phyloP scores from a whole-genome alignment of 1,140 invertebrate genomes.

The Aleiodes sp. region DNA sequence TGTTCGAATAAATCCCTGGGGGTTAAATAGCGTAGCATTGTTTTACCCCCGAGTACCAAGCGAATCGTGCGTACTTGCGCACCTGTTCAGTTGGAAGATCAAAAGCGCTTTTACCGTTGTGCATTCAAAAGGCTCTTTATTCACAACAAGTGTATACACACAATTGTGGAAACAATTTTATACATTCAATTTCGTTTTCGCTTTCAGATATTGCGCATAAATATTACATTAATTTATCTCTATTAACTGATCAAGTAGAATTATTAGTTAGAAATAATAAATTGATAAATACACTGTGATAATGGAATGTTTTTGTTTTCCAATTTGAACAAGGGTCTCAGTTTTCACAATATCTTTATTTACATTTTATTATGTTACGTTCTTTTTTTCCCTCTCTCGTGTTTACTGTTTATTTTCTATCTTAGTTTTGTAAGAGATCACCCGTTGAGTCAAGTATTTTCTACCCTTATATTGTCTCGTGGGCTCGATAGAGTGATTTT shows the following conservation, averaged over 20 bases:
- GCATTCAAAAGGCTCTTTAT: background rate
- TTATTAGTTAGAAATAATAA: too few relatives aligned
- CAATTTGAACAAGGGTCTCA: background rate
- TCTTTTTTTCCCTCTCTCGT: background rate
- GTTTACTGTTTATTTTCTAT: conserved; percentile 1
- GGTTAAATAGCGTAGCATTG: conserved; percentile 42
- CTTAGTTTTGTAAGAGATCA: background rate
- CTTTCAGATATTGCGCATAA: too few relatives aligned
- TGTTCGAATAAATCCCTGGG: conserved; percentile 54
- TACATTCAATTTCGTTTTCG: too few relatives aligned
- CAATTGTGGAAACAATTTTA: too few relatives aligned
- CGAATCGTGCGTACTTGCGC: conserved; percentile 1
- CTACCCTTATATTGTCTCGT: conserved; percentile 46
- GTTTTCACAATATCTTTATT: background rate
- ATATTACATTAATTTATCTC: too few relatives aligned
- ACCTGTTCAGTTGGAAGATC: conserved; percentile 14
- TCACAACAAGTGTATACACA: background rate
- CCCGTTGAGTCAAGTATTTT: background rate
- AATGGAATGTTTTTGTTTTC: too few relatives aligned
- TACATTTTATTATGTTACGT: background rate
- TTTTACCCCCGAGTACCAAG: background rate
- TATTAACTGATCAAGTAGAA: too few relatives aligned
- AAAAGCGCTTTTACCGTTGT: background rate
- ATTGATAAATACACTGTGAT: too few relatives aligned
- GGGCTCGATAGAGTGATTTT: conserved; percentile 47